Evolutionary conservation across 2,888 invertebrate genomes (phyloP), one percentile per base, ranked within the genome.

Genomic region (Tortricodes alternella): DNA sequence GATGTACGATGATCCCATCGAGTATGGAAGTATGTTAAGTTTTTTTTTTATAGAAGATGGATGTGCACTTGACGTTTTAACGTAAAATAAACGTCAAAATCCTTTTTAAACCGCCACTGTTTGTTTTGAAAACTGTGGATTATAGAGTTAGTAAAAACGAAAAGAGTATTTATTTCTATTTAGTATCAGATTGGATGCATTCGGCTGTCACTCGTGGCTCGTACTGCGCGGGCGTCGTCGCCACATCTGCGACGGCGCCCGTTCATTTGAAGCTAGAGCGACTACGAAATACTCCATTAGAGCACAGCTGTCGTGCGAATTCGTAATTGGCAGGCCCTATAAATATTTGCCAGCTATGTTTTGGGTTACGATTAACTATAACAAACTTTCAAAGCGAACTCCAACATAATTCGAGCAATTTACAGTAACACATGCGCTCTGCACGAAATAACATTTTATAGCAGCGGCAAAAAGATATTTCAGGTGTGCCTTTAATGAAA

Each of bases 181-280:
- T n/a, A n/a, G n/a, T n/a, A n/a, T n/a, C n/a, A n/a, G n/a, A n/a
- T 13, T 11, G 15, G 9, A 8, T 3, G 13, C 13, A 8, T 2
- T 29, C 66, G 66, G 65, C 57, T 11, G 8, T 24, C 56, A 46
- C 62, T 58, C 43, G 29, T 51, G 49, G 5, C 57, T 46, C 24
- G 18, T 18, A 59, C 57, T 51, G 34, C 53, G 64, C 44, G 24
- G 44, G 52, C 65, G 64, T 38, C 65, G 64, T 59, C 73, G 80
- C 66, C 85, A 81, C 86, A 87, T 85, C 87, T 86, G 86, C 77
- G 71, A 71, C 77, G 68, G 66, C 68, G 69, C 74, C 74, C 78
- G 75, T 82, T 83, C 83, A 84, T 85, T 86, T 86, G 76, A 81
- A 85, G 82, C 83, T 80, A 85, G 80, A 85, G 74, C 78, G 85